Evolutionary conservation across 2,113 vertebrate species (phyloP).

Genomic region (Pomatorhinus ruficollis): DNA sequence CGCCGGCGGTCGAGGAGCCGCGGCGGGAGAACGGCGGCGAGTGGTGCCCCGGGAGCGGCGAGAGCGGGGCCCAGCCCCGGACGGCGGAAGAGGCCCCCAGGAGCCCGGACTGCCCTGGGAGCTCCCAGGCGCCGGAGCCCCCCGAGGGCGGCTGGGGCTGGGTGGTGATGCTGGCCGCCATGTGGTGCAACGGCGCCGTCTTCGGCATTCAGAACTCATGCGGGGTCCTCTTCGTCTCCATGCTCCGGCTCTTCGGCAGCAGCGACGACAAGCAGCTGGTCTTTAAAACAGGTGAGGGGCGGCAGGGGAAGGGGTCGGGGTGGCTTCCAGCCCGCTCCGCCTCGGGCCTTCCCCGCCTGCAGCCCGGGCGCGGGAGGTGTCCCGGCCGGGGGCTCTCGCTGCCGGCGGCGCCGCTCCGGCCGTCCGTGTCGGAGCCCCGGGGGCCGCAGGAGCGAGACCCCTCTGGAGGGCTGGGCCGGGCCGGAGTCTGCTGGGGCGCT

Average conservation of each 20-base stretch:
- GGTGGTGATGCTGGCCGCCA: conserved; percentile 94
- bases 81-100: not conserved
- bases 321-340: not conserved
- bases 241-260: conserved; percentile 83
- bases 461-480: not conserved
- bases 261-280: conserved; percentile 75
- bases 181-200: conserved; percentile 98
- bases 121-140: conserved; percentile 40
- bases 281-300: conserved; percentile 88
- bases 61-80: not conserved
- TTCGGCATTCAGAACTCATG: conserved; percentile 97
- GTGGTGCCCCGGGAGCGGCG: not conserved
- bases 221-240: conserved; percentile 87
- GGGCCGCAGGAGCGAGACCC: not conserved
- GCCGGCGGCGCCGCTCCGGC: not conserved
- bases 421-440: not conserved
- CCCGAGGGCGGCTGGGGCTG: conserved; percentile 98
- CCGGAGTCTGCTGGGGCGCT: not conserved
- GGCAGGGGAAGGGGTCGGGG: not conserved
- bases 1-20: not conserved
- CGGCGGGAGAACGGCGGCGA: not conserved
- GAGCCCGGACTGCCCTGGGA: not conserved
- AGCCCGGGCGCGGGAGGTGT: not conserved
- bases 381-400: not conserved
- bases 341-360: not conserved